Evolutionary conservation across 2,888 invertebrate species (phyloP).

Genomic region (Aleiodes leptofemur): DNA sequence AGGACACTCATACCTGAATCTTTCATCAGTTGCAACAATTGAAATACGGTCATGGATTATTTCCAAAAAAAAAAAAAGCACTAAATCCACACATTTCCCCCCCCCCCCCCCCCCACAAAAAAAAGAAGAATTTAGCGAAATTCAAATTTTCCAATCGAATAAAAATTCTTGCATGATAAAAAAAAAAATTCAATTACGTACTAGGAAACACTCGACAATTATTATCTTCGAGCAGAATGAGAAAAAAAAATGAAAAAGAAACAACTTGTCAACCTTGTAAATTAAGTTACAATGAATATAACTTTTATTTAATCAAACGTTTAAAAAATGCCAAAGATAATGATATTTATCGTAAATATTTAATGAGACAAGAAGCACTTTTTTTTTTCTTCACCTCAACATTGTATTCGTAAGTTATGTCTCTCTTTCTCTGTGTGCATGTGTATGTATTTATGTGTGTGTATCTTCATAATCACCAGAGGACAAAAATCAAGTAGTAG

Average conservation of each 20-base stretch:
- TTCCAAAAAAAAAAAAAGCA: neutral
- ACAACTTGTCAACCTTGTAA: conserved; percentile 2
- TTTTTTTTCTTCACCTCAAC: no score
- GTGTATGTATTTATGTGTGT: neutral
- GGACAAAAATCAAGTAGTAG: conserved; percentile 14
- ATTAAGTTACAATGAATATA: neutral
- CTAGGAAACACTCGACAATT: neutral
- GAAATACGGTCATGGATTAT: conserved; percentile 50
- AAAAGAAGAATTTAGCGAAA: no score
- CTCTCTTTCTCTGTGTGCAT: no score
- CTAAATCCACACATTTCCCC: neutral
- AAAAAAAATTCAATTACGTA: conserved; percentile 8
- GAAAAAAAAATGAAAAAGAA: neutral
- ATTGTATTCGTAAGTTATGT: no score
- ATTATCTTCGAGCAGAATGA: neutral
- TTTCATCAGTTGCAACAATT: conserved; percentile 59
- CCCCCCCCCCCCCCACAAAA: no score
- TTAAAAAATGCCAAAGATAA: conserved; percentile 15
- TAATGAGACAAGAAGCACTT: conserved; percentile 11
- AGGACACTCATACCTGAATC: conserved; percentile 41
- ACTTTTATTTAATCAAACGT: neutral
- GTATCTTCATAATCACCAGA: conserved; percentile 6
- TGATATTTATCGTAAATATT: conserved; percentile 29
- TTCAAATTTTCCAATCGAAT: neutral
- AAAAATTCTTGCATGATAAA: neutral